Conservation (phyloP, 2,888 invertebrate genomes). For the Artemia sp. region DNA sequence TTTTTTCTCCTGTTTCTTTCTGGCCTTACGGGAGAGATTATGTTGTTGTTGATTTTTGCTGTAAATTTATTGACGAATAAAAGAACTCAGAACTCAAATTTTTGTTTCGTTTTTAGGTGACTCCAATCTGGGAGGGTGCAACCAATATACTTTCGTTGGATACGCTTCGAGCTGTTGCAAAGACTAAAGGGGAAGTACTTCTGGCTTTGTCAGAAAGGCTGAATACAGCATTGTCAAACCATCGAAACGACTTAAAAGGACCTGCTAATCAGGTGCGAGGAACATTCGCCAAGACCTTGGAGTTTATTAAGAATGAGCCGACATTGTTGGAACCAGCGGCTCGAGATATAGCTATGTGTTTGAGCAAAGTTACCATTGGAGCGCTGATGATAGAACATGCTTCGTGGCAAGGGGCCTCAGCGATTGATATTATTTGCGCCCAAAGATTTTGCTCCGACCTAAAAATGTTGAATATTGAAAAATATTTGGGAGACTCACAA, state of each 20-base stretch:
- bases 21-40: too few species aligned
- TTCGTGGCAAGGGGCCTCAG: slow-evolving; percentile 22
- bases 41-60: too few species aligned
- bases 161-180: slow-evolving; percentile 36
- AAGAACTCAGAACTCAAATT: too few species aligned
- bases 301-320: slow-evolving; percentile 26
- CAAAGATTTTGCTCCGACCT: slow-evolving; percentile 22
- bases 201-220: slow-evolving; percentile 28
- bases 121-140: slow-evolving; percentile 43
- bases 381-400: slow-evolving; percentile 28
- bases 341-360: slow-evolving; percentile 35
- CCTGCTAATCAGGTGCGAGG: slow-evolving; percentile 26
- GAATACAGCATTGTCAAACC: slow-evolving; percentile 10
- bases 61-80: too few species aligned
- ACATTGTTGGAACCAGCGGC: slow-evolving; percentile 33
- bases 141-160: slow-evolving; percentile 41
- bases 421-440: slow-evolving; percentile 24
- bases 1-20: too few species aligned
- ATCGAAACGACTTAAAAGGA: slow-evolving; percentile 21
- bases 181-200: slow-evolving; percentile 34
- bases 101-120: slow-evolving; percentile 28
- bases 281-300: slow-evolving; percentile 25
- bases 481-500: not conserved
- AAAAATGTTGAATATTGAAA: not conserved
- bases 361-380: slow-evolving; percentile 31